A percentile compares a stretch with the other conserved stretches of the same genome.
Evolutionary conservation across 2,888 invertebrate species (phyloP).

Genomic region (Sarcophaga subvicina): DNA sequence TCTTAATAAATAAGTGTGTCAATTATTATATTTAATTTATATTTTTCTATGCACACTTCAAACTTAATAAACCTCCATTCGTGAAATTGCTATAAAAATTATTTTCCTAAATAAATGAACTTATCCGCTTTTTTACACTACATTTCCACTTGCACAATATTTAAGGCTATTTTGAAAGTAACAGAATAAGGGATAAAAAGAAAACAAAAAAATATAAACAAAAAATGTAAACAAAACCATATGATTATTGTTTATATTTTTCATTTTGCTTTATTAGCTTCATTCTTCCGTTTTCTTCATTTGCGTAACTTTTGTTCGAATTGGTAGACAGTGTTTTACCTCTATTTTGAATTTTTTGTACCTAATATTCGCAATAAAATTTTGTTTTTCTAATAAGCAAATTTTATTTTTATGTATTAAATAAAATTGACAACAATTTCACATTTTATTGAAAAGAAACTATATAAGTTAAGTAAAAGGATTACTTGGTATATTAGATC

Average conservation of each 20-base stretch:
- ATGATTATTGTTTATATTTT: constrained; percentile 25
- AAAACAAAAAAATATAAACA: neutral
- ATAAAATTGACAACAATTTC: neutral
- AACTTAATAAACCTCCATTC: too few relatives aligned
- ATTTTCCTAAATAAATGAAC: too few relatives aligned
- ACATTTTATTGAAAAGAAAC: neutral
- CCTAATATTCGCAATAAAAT: neutral
- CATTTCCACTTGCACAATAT: too few relatives aligned
- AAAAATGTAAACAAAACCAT: constrained; percentile 28
- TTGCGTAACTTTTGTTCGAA: neutral
- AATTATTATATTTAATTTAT: too few relatives aligned
- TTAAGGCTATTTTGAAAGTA: too few relatives aligned
- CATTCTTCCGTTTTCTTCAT: neutral
- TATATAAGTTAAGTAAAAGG: neutral
- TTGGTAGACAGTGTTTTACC: neutral
- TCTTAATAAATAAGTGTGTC: too few relatives aligned
- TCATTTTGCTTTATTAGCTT: too few relatives aligned
- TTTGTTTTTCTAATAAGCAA: neutral
- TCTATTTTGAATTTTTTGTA: neutral
- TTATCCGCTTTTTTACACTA: too few relatives aligned
- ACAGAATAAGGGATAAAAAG: too few relatives aligned
- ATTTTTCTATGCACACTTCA: too few relatives aligned
- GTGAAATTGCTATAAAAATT: too few relatives aligned
- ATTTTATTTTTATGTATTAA: neutral
- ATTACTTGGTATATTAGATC: neutral